Conservation (phyloP, 2,888 invertebrate genomes). For the Acanthoscelides obtectus region DNA sequence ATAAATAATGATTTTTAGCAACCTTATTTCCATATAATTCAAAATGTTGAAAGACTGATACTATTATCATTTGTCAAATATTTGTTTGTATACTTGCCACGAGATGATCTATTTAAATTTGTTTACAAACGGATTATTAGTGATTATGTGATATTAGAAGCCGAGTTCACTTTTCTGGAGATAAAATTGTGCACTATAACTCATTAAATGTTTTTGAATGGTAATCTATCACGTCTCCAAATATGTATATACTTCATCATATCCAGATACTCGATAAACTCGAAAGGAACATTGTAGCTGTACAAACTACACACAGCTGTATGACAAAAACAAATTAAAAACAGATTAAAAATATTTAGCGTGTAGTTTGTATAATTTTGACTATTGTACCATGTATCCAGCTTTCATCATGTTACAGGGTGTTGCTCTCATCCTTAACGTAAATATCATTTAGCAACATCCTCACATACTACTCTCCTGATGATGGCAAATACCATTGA, state of each 20-base stretch:
- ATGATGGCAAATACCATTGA: too few relatives aligned
- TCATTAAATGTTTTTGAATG: slow-evolving; percentile 4
- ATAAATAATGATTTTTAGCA: slow-evolving; percentile 10
- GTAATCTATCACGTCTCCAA: not conserved
- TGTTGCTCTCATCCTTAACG: too few relatives aligned
- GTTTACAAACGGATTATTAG: slow-evolving; percentile 14
- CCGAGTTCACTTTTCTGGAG: slow-evolving; percentile 12
- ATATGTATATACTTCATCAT: not conserved
- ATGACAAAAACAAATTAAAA: too few relatives aligned
- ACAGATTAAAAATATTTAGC: too few relatives aligned
- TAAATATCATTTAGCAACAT: too few relatives aligned
- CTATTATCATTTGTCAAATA: slow-evolving; percentile 14
- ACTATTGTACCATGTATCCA: too few relatives aligned
- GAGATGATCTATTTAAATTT: slow-evolving; percentile 18
- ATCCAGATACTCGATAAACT: not conserved
- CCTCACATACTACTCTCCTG: too few relatives aligned
- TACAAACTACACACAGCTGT: not conserved
- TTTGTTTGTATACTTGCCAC: slow-evolving; percentile 10
- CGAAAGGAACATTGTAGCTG: not conserved
- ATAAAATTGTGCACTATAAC: slow-evolving; percentile 15
- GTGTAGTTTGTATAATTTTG: too few relatives aligned
- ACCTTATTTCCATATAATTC: slow-evolving; percentile 10
- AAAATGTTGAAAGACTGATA: slow-evolving; percentile 9
- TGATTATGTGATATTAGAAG: slow-evolving; percentile 10
- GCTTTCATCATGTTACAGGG: too few relatives aligned